These are phyloP conservation scores for Mesocricetus auratus DNA, from an alignment of 2,113 vertebrate species.

Conservation along the genomic window DNA sequence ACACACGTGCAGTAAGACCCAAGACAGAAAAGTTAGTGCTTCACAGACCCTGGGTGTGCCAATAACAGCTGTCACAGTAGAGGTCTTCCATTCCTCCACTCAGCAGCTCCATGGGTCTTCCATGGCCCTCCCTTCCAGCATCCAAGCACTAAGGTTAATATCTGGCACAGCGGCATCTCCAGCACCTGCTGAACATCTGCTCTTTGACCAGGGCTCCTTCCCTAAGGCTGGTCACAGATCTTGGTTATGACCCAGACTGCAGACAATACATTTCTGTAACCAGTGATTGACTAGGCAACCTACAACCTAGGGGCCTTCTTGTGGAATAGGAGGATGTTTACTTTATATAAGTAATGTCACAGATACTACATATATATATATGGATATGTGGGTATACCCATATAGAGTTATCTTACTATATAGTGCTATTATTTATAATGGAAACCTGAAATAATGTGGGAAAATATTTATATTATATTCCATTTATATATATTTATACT, in stretches of 20 bases:
- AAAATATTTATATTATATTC: neutral
- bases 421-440: neutral
- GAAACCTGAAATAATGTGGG: neutral
- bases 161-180: too few species aligned
- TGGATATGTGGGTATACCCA: neutral
- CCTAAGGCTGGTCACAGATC: neutral
- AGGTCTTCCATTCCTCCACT: neutral
- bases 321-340: neutral
- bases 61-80: neutral
- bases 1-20: neutral
- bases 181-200: neutral
- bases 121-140: neutral
- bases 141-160: neutral
- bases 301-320: neutral
- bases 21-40: neutral
- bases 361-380: neutral
- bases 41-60: neutral
- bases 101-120: neutral
- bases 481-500: neutral
- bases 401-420: neutral
- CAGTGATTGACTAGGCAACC: neutral
- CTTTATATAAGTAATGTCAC: neutral
- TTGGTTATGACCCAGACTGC: neutral
- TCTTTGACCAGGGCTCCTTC: neutral
- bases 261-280: neutral